These are phyloP conservation scores for Copidosoma aretas DNA, from an alignment of 2,888 invertebrate species.

Conservation along the genomic window DNA sequence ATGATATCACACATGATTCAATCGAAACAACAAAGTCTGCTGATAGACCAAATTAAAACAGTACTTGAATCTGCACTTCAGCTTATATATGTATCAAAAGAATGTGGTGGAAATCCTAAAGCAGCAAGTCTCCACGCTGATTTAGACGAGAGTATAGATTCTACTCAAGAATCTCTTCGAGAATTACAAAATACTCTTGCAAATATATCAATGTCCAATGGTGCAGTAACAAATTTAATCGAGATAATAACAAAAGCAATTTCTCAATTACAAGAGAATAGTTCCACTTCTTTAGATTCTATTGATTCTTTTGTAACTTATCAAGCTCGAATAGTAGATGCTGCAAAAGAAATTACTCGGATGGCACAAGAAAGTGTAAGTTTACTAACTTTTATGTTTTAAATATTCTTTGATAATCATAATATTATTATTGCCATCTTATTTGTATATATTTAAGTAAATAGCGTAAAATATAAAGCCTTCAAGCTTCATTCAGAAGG, in stretches of 20 bases:
- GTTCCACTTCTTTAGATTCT: constrained; percentile 74
- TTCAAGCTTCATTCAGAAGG: too few relatives aligned
- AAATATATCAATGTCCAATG: constrained; percentile 84
- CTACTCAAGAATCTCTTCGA: constrained; percentile 79
- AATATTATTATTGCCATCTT: too few relatives aligned
- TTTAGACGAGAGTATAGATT: constrained; percentile 81
- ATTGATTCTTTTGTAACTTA: constrained; percentile 90
- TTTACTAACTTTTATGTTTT: too few relatives aligned
- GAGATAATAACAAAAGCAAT: constrained; percentile 92
- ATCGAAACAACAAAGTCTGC: constrained; percentile 82
- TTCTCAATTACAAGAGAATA: constrained; percentile 77
- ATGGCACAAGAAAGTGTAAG: constrained; percentile 91
- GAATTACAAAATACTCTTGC: constrained; percentile 84
- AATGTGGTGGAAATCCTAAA: constrained; percentile 92
- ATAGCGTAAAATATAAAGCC: too few relatives aligned
- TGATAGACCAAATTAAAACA: constrained; percentile 92
- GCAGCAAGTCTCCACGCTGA: constrained; percentile 81
- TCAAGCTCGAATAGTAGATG: constrained; percentile 95
- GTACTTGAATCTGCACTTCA: constrained; percentile 92
- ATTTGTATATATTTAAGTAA: too few relatives aligned
- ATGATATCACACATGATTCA: constrained; percentile 88
- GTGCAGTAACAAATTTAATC: constrained; percentile 87
- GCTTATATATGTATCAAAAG: constrained; percentile 82
- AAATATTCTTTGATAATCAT: too few relatives aligned
- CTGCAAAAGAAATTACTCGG: constrained; percentile 91